These are phyloP conservation scores for Emydura subglobosa DNA, from an alignment of 2,113 vertebrate genomes.

Conservation along the genomic window DNA sequence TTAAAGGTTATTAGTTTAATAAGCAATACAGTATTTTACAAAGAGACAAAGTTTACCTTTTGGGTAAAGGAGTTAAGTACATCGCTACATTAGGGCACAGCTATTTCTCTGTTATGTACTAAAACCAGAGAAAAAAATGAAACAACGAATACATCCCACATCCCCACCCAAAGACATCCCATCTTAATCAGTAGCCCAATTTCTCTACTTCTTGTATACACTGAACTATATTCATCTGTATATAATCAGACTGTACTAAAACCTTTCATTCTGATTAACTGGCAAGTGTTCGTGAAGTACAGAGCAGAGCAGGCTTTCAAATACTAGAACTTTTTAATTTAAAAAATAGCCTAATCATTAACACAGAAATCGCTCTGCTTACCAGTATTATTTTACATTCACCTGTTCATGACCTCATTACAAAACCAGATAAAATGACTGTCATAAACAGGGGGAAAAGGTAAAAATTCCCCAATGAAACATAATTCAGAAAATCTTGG, in stretches of 20 bases:
- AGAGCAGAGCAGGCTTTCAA: conserved; percentile 75
- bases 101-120: conserved; percentile 69
- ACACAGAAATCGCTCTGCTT: conserved; percentile 79
- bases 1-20: conserved; percentile 82
- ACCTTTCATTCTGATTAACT: conserved; percentile 83
- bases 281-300: conserved; percentile 75
- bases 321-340: conserved; percentile 83
- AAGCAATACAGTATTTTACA: conserved; percentile 73
- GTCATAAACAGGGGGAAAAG: conserved; percentile 83
- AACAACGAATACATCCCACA: conserved; percentile 50
- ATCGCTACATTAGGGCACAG: conserved; percentile 48
- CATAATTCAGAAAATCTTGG: conserved; percentile 84
- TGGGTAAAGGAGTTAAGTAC: conserved; percentile 70
- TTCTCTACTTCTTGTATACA: conserved; percentile 64
- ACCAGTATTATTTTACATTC: conserved; percentile 85
- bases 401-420: conserved; percentile 86
- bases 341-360: conserved; percentile 83
- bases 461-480: conserved; percentile 84
- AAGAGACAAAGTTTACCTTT: conserved; percentile 73
- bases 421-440: conserved; percentile 84
- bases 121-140: conserved; percentile 67
- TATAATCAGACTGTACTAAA: conserved; percentile 76
- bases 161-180: background rate
- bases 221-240: conserved; percentile 73
- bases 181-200: conserved; percentile 45